Evolutionary conservation across 2,888 invertebrate genomes (phyloP), one percentile per base, ranked within the genome.

Genomic region (Galeopsomyia nigrocyanea): DNA sequence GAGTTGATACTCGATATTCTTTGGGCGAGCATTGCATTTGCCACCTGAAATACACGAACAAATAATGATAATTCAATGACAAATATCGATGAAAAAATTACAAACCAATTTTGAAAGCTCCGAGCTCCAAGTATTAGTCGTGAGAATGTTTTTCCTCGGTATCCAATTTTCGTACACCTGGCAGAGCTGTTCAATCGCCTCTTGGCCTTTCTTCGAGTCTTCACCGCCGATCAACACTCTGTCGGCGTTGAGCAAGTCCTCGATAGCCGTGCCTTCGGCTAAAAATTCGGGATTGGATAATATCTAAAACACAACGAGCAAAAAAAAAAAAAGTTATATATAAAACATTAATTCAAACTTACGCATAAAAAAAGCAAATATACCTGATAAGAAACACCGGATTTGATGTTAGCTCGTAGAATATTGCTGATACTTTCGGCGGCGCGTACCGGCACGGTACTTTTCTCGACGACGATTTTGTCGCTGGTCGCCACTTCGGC

Each of bases 81-180:
- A 39, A 39, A 39, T 3, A 1, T 13, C 1, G 14, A 62, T 14
- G 13, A 19, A 19, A 17, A 26, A 47, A n/a, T n/a, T 64, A 62
- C 87, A 83, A 84, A 94, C 94, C 85, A 99, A 87, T 89, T 99
- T 99, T 0, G 99, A 98, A 53, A 99, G 88, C 86, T 99, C 99
- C 0, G 99, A 98, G 68, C 98, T 98, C 99, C 99, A 99, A 0
- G 99, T 99, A 82, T 99, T 99, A 13, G 97, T 99, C 0, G 97
- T 98, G 55, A 99, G 89, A 79, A 99, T 98, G 80, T 94, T 94
- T 82, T 95, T 92, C 16, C 93, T 90, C 0, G 97, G 95, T 79
- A 99, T 96, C 99, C 99, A 99, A 84, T 96, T 94, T 82, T 95
- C 92, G 81, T 99, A 99, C 51, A 99, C 93, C 89, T 93, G 92